Conservation (phyloP, 37 sponge, comb jelly and placozoan genomes). For the Lycopodina hypogea region DNA sequence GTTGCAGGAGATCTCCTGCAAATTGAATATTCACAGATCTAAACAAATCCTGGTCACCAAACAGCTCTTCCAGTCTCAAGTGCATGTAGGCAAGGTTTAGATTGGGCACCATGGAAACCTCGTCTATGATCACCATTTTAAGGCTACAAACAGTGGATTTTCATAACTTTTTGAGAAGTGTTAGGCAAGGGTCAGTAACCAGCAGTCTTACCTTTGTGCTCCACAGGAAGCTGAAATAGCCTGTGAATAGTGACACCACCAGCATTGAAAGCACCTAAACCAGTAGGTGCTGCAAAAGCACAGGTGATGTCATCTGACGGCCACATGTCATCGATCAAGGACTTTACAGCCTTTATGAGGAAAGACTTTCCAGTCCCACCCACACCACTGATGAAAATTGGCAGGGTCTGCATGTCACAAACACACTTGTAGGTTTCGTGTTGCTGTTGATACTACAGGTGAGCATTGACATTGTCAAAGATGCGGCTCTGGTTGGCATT, state of each 20-base stretch:
- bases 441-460: neutral
- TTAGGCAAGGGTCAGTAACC: no score
- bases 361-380: no score
- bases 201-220: no score
- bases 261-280: neutral
- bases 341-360: no score
- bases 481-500: constrained; percentile 53
- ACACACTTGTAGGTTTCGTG: no score
- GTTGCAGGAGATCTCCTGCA: constrained; percentile 57
- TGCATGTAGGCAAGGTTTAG: no score
- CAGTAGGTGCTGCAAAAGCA: constrained; percentile 15
- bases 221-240: no score
- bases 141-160: no score
- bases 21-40: constrained; percentile 8
- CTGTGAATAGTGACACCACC: constrained; percentile 29
- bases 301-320: constrained; percentile 14
- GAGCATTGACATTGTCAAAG: constrained; percentile 25
- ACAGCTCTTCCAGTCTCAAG: no score
- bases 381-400: neutral
- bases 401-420: no score
- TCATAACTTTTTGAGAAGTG: no score
- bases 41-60: neutral
- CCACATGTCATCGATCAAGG: neutral
- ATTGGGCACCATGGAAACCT: neutral
- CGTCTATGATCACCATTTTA: neutral